Evolutionary conservation across 2,888 invertebrate species (phyloP), one percentile per base, ranked within the genome.

Genomic region (Thumatha senex): DNA sequence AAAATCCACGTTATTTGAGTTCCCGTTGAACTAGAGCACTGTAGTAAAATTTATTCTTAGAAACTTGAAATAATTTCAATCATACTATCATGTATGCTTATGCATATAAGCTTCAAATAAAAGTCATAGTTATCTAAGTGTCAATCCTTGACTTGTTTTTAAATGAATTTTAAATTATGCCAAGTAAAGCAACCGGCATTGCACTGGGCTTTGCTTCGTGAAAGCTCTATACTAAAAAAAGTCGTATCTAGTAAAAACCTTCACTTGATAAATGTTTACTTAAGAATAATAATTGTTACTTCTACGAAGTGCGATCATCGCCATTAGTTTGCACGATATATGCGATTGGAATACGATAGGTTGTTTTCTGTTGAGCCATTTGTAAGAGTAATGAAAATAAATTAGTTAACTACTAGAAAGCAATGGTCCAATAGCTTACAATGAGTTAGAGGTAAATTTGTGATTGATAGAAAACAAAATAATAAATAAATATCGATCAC

Each of bases 221-320:
- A 67, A 67, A 68, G 68, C 65, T 68, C 41, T 39, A 46, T 24
- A 42, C 46, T 58, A 64, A 67, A 43, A 44, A 44, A 63, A 64
- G 40, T 49, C 48, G 39, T 55, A 48, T 51, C 49, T 47, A 50
- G 45, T n/a, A n/a, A 1, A 10, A 54, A 54, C 57, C 60, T 60
- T 65, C 63, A 60, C 54, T 67, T 41, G 40, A 48, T 51, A 52
- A 50, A 47, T 57, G 46, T 51, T 55, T 54, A 50, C 48, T 56
- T 40, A 40, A 9, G 4, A 40, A 40, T 56, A 43, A 38, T 49
- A 48, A 61, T 58, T 48, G 38, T 12, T 13, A n/a, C 43, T 56
- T 61, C 48, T 29, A 12, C 14, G 44, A 50, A 62, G 47, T 24
- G 41, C n/a, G 49, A 66, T 51, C 52, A 53, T 44, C 44, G 43